These are phyloP conservation scores for Drosophila lacertosa DNA, from an alignment of 1,140 invertebrate species.

Conservation along the genomic window DNA sequence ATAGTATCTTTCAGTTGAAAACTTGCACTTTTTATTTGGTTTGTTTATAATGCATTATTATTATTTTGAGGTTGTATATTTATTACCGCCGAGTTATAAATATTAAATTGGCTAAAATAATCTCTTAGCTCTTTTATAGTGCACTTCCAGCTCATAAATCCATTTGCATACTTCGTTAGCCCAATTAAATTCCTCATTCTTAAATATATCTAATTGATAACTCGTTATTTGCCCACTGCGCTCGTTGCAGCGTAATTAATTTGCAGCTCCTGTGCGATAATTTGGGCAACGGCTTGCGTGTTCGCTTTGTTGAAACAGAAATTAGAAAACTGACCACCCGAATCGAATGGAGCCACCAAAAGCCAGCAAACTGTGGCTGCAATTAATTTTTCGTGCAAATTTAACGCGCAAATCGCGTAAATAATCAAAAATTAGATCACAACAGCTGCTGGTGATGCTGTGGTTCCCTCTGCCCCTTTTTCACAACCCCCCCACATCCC, in stretches of 20 bases:
- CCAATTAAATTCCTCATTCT: too few species aligned
- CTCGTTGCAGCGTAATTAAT: constrained; percentile 52
- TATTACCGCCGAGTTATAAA: too few species aligned
- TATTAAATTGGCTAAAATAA: too few species aligned
- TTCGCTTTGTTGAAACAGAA: not conserved
- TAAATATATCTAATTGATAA: constrained; percentile 38
- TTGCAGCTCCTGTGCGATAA: constrained; percentile 20
- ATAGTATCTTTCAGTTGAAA: too few species aligned
- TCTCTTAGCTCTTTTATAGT: too few species aligned
- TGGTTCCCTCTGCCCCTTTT: too few species aligned
- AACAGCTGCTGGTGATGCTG: constrained; percentile 38
- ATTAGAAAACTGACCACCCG: constrained; percentile 35
- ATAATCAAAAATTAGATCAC: constrained; percentile 79
- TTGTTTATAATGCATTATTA: too few species aligned
- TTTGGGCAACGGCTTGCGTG: not conserved
- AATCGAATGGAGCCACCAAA: constrained; percentile 26
- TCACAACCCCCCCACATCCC: not conserved
- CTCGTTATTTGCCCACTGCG: constrained; percentile 27
- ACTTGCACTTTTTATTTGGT: too few species aligned
- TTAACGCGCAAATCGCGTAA: constrained; percentile 69
- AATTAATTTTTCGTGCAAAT: constrained; percentile 73
- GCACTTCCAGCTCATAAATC: too few species aligned
- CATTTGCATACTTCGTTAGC: too few species aligned
- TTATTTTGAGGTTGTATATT: too few species aligned
- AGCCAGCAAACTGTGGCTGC: constrained; percentile 48